Evolutionary conservation across 2,888 invertebrate species (phyloP), one percentile per base, ranked within the genome.

Genomic region (Gnatocerus cornutus): DNA sequence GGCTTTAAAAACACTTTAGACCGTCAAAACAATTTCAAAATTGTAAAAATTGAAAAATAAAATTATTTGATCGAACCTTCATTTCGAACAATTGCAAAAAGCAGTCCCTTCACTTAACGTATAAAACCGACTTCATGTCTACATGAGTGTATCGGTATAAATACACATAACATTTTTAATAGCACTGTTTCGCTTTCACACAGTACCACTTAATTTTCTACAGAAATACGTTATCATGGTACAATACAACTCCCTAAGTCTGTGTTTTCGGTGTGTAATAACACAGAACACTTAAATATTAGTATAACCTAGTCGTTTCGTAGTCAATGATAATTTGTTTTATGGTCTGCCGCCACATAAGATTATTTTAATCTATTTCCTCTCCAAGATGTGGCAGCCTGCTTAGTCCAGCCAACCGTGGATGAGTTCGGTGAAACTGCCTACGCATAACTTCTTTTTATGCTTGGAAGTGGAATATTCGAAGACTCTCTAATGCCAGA

Each of bases 301-400:
- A 71, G 64, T 71, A 61, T 72, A 71, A 68, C 71, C 72, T 65
- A 72, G 75, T 74, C 71, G 73, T 72, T 74, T 69, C 63, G 72
- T 68, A 74, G 73, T 74, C 74, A 77, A 79, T 76, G 79, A 77
- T 80, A 80, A 80, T 80, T 79, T 78, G 80, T 79, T 79, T 80
- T 78, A 79, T 79, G 80, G 77, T 80, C 79, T 75, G 74, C 79
- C 80, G 79, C 77, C 78, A 74, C 79, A 74, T 75, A 77, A 79
- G 79, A 80, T 80, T 80, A 77, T 79, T 78, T 79, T 78, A 79
- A 79, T 79, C 79, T 78, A 77, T 79, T 80, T 80, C 79, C 79
- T 78, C 79, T 72, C 67, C 58, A 69, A 73, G 74, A 74, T 74
- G 74, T 74, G 71, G 45, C 73, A 64, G 65, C 56, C 73, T 65